Evolutionary conservation across 1,140 invertebrate genomes (phyloP).

Genomic region (Diabrotica undecimpunctata): DNA sequence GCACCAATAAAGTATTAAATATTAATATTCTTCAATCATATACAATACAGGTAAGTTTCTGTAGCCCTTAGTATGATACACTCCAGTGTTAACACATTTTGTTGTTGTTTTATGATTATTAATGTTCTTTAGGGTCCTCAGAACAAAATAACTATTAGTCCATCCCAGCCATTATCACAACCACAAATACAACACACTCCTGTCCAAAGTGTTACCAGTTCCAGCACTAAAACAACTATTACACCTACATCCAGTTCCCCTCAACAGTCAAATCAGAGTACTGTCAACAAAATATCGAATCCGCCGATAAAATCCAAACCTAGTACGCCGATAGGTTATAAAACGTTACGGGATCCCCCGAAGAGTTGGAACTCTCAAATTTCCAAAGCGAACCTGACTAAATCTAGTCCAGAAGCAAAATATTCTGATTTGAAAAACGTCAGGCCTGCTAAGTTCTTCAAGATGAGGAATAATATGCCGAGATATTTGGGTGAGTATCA

Average conservation of each 20-base stretch:
- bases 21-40: not conserved
- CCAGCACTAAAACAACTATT: not conserved
- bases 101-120: not conserved
- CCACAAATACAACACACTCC: not conserved
- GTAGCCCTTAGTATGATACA: not conserved
- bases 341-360: slow-evolving; percentile 55
- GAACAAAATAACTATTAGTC: not conserved
- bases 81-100: not conserved
- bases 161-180: not conserved
- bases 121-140: not conserved
- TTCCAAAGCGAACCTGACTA: slow-evolving; percentile 48
- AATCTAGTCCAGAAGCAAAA: slow-evolving; percentile 26
- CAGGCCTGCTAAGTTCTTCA: slow-evolving; percentile 57
- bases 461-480: slow-evolving; percentile 55
- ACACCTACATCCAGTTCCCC: not conserved
- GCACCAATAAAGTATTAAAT: not conserved
- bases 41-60: not conserved
- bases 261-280: not conserved
- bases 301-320: slow-evolving; percentile 42
- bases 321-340: slow-evolving; percentile 50
- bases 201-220: not conserved
- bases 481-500: slow-evolving; percentile 51
- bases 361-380: slow-evolving; percentile 59
- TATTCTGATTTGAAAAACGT: slow-evolving; percentile 35
- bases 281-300: slow-evolving; percentile 18